A percentile compares a stretch with the other conserved stretches of the same genome.
These are phyloP conservation scores for Amphipyra berbera DNA, from an alignment of 2,888 invertebrate genomes.

Conservation along the genomic window DNA sequence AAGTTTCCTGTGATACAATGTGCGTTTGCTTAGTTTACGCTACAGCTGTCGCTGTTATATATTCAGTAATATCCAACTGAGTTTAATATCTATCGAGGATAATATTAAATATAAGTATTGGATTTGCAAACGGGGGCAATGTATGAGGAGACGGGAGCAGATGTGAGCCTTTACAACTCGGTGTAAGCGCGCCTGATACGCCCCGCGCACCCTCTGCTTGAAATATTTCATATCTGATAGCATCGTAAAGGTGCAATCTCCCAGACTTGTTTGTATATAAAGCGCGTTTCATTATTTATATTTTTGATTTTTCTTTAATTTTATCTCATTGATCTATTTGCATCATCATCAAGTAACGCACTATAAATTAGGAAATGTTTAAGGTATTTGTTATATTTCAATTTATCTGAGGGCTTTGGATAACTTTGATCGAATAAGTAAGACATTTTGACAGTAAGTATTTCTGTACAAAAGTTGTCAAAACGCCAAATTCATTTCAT, in stretches of 20 bases:
- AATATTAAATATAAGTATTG: slow-evolving; percentile 75
- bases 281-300: not conserved
- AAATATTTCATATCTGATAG: slow-evolving; percentile 59
- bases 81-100: slow-evolving; percentile 78
- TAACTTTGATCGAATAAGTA: no score
- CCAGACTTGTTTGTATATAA: slow-evolving; percentile 19
- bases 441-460: no score
- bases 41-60: slow-evolving; percentile 77
- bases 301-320: not conserved
- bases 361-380: no score
- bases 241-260: slow-evolving; percentile 52
- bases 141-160: slow-evolving; percentile 65
- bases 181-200: slow-evolving; percentile 43
- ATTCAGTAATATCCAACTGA: slow-evolving; percentile 71
- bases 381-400: not conserved
- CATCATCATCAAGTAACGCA: not conserved
- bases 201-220: slow-evolving; percentile 49
- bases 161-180: slow-evolving; percentile 63
- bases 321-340: not conserved
- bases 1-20: slow-evolving; percentile 10
- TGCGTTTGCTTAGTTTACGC: slow-evolving; percentile 61
- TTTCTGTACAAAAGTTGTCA: no score
- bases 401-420: no score
- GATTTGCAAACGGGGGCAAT: slow-evolving; percentile 66
- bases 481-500: no score